phyloP scores from a whole-genome alignment of 1,140 invertebrate species.

The Myzus persicae region DNA sequence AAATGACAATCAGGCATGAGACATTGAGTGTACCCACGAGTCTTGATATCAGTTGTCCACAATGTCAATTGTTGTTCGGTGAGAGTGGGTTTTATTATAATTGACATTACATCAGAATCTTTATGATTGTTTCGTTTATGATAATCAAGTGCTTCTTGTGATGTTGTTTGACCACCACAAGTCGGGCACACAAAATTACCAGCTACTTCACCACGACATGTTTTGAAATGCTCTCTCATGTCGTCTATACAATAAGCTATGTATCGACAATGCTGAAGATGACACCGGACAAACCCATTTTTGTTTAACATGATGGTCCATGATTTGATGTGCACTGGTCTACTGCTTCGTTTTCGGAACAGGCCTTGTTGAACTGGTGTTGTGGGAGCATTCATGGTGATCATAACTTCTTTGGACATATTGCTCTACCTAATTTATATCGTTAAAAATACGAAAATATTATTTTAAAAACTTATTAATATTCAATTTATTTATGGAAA shows the following conservation, averaged over 20 bases:
- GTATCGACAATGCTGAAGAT: constrained; percentile 62
- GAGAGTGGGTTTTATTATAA: constrained; percentile 41
- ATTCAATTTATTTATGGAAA: background rate
- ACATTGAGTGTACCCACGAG: constrained; percentile 48
- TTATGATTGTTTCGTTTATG: constrained; percentile 50
- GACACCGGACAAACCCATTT: constrained; percentile 62
- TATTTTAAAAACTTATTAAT: background rate
- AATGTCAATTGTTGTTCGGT: constrained; percentile 23
- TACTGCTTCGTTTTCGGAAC: constrained; percentile 59
- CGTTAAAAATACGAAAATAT: background rate
- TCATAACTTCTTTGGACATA: constrained; percentile 47
- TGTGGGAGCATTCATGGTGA: background rate
- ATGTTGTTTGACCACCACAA: constrained; percentile 45
- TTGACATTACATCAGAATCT: constrained; percentile 51
- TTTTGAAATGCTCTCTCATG: constrained; percentile 62
- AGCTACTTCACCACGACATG: constrained; percentile 61
- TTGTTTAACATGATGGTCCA: constrained; percentile 62
- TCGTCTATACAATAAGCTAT: constrained; percentile 61
- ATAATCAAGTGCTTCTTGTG: constrained; percentile 51
- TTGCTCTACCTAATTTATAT: background rate
- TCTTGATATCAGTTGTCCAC: constrained; percentile 47
- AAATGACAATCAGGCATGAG: constrained; percentile 55
- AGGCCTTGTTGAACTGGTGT: constrained; percentile 47
- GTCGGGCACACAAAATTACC: constrained; percentile 50
- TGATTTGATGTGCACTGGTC: constrained; percentile 61